Conservation (phyloP, 2,888 invertebrate genomes). For the Lepidocyrtinus sp. region DNA sequence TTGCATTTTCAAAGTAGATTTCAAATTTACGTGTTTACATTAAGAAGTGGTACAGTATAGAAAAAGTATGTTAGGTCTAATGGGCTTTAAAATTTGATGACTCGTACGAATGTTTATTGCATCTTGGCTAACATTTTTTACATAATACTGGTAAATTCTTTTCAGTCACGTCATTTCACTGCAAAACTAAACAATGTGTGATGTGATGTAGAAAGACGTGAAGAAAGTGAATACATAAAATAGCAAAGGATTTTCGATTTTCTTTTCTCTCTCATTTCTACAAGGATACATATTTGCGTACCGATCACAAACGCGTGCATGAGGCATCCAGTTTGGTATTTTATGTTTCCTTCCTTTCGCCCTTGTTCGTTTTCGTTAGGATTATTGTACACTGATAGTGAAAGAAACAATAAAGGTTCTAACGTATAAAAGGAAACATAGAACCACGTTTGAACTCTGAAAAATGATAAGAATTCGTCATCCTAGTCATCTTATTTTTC, state of each 20-base stretch:
- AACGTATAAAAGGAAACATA: neutral
- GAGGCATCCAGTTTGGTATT: neutral
- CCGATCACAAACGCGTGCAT: neutral
- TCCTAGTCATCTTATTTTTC: neutral
- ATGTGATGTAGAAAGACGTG: neutral
- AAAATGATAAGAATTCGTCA: neutral
- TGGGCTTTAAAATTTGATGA: no score
- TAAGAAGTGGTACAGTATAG: no score
- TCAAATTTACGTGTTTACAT: no score
- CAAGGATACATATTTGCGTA: no score
- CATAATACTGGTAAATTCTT: neutral
- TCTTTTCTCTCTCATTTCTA: neutral
- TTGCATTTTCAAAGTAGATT: no score
- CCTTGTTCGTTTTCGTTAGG: neutral
- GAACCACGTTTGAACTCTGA: neutral
- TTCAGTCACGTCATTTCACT: neutral
- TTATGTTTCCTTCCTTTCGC: neutral
- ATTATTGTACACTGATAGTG: neutral
- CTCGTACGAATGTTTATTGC: no score
- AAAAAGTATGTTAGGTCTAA: no score
- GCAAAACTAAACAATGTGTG: neutral
- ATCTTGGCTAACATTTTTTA: no score
- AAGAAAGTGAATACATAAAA: neutral
- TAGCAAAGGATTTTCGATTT: neutral
- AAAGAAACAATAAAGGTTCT: neutral